Evolutionary conservation across 2,797 vertebrate genomes (phyloP), one percentile per base, ranked within the genome.

Genomic region (Cygnus olor): DNA sequence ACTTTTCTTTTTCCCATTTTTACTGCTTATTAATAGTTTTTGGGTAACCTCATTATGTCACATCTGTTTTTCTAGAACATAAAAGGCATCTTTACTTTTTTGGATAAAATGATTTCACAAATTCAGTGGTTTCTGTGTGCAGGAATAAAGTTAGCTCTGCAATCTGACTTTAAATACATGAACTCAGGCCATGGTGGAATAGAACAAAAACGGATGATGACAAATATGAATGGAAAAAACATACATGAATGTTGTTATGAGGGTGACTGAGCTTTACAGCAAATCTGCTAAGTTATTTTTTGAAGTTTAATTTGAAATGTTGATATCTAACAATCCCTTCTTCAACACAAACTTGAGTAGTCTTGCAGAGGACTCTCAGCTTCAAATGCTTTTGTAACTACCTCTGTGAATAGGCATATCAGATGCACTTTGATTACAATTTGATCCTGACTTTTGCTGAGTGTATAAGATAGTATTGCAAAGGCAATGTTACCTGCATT

Each of bases 121-220:
- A 9, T 80, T 19, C 11, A 22, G 3, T 40, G 14, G 14, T 51
- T 72, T 65, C 61, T 45, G 42, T 87, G 53, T 72, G 21, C 9
- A 77, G 9, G 28, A 77, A 58, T 70, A 40, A 65, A 3, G 14
- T 81, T 74, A 49, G 53, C 60, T 84, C 34, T 85, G 19, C 30
- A 16, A 36, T 47, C 24, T 89, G 49, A 10, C 40, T 60, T 90
- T 53, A 73, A 22, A 6, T 25, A 6, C 0, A 2, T 47, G 15
- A 72, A 38, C 4, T 22, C 3, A 2, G 34, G 20, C 22, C 0
- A 3, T 3, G 6, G 17, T 3, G 5, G 20, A 77, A 24, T 0
- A 0, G 56, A 79, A 51, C 14, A 66, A 82, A 85, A 85, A 28
- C 47, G 22, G 28, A 10, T n/a, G 21, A 4, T 10, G 6, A 80